phyloP scores from a whole-genome alignment of 1,140 invertebrate species.

The Zaprionus gabonicus region DNA sequence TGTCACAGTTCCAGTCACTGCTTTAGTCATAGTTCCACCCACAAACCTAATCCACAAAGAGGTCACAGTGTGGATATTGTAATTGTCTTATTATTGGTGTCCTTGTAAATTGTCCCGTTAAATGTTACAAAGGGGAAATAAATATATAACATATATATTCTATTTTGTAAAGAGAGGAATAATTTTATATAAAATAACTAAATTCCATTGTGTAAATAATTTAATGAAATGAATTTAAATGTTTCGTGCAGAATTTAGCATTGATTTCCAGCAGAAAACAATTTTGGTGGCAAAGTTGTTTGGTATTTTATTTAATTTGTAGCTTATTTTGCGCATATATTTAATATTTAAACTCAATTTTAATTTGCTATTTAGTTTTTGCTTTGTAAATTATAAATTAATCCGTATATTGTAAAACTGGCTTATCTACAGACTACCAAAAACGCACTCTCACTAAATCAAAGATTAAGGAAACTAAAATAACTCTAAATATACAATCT shows the following conservation, averaged over 20 bases:
- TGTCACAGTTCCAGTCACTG: constrained; percentile 14
- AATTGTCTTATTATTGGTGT: constrained; percentile 23
- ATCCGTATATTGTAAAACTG: constrained; percentile 22
- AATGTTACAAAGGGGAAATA: constrained; percentile 8
- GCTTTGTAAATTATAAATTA: constrained; percentile 4
- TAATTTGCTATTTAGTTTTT: constrained; percentile 2
- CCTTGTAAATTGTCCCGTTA: constrained; percentile 37
- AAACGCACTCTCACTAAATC: constrained; percentile 37
- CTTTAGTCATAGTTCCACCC: constrained; percentile 9
- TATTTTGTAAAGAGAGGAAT: neutral
- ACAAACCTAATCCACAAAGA: constrained; percentile 8
- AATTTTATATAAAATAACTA: neutral
- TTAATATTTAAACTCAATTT: neutral
- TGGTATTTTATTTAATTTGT: neutral
- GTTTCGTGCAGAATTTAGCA: neutral
- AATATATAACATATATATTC: constrained; percentile 34
- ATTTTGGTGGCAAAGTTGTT: constrained; percentile 1
- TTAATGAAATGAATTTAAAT: neutral
- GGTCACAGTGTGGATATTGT: constrained; percentile 26
- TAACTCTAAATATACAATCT: constrained; percentile 32
- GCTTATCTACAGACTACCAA: constrained; percentile 40
- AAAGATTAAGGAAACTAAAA: constrained; percentile 6
- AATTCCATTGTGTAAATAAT: neutral
- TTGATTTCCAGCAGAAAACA: neutral
- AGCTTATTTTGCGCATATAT: neutral